phyloP scores from a whole-genome alignment of 2,113 vertebrate genomes.

The Oreochromis spilurus region DNA sequence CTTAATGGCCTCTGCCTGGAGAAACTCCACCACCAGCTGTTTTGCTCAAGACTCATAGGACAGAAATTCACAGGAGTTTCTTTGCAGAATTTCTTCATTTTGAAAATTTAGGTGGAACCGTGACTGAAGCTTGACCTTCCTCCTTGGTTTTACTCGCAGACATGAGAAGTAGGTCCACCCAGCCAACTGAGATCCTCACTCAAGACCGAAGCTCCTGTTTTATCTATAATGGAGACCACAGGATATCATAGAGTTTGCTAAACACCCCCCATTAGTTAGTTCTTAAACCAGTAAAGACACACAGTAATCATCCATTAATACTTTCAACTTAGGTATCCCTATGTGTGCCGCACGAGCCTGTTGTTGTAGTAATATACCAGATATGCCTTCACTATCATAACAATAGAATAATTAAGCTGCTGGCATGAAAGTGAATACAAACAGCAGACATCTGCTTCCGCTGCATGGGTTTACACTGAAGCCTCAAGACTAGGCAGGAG shows the following conservation, averaged over 20 bases:
- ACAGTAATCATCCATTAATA: not conserved
- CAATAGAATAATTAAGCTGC: slow-evolving; percentile 43
- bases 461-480: slow-evolving; percentile 3
- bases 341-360: not conserved
- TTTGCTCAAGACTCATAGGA: not conserved
- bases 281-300: not conserved
- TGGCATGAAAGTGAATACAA: slow-evolving; percentile 26
- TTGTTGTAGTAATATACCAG: not conserved
- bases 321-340: not conserved
- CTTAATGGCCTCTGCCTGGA: not conserved
- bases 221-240: not conserved
- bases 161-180: not conserved
- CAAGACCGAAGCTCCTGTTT: not conserved
- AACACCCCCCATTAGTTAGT: not conserved
- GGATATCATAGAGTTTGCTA: not conserved
- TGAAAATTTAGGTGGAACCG: not conserved
- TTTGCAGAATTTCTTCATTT: not conserved
- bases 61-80: not conserved
- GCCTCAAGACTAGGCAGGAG: not conserved
- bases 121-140: not conserved
- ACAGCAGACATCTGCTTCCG: slow-evolving; percentile 36
- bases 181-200: not conserved
- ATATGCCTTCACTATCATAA: not conserved
- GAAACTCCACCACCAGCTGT: not conserved
- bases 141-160: not conserved